phyloP scores from a whole-genome alignment of 2,888 invertebrate genomes.

The Julus scanicus region DNA sequence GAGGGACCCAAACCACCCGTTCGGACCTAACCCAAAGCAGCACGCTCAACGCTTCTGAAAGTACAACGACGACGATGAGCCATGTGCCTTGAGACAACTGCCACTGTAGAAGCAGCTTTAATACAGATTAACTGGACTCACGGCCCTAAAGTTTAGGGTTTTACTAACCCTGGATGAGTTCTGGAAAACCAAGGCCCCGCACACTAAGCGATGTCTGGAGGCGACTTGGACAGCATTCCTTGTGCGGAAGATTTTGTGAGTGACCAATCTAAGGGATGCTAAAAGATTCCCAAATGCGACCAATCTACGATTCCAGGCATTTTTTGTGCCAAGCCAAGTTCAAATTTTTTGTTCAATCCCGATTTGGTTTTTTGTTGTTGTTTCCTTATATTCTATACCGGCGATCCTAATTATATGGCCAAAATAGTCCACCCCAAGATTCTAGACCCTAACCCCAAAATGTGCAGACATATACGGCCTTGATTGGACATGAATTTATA shows the following conservation, averaged over 20 bases:
- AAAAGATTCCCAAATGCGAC: not conserved
- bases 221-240: not conserved
- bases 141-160: not conserved
- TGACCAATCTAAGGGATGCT: not conserved
- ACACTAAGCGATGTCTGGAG: not conserved
- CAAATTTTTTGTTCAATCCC: not conserved
- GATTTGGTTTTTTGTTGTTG: not conserved
- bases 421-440: too few relatives aligned
- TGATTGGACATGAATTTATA: too few relatives aligned
- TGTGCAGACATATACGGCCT: too few relatives aligned
- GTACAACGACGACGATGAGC: slow-evolving; percentile 58
- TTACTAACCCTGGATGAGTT: not conserved
- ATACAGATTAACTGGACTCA: not conserved
- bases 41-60: slow-evolving; percentile 57
- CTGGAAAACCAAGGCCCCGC: not conserved
- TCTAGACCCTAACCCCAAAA: too few relatives aligned
- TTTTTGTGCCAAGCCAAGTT: not conserved
- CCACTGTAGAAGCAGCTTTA: slow-evolving; percentile 6
- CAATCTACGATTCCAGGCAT: not conserved
- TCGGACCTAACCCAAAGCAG: slow-evolving; percentile 75
- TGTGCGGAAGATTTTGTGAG: too few relatives aligned
- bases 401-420: too few relatives aligned
- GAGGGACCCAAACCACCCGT: slow-evolving; percentile 76
- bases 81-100: slow-evolving; percentile 58
- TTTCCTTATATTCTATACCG: too few relatives aligned